A percentile compares a stretch with the other conserved stretches of the same genome.
Conservation (phyloP, 1,140 invertebrate genomes). For the Anthonomus grandis region DNA sequence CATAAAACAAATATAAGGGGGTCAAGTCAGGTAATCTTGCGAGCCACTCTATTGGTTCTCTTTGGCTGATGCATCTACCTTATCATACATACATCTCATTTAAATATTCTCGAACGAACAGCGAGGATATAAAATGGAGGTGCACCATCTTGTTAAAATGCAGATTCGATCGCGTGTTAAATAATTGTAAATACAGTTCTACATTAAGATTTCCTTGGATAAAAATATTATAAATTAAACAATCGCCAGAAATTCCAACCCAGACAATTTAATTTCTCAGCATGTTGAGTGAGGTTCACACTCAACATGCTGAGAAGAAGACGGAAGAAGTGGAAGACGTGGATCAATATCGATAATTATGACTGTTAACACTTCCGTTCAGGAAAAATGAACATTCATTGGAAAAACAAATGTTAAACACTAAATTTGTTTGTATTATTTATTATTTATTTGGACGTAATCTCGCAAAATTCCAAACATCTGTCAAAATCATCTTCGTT, state of each 20-base stretch:
- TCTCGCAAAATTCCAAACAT: conserved; percentile 16
- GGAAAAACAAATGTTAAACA: conserved; percentile 14
- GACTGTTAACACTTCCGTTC: conserved; percentile 6
- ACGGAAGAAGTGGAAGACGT: no score
- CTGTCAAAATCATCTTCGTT: conserved; percentile 19
- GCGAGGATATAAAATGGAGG: no score
- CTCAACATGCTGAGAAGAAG: no score
- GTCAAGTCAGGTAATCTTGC: no score
- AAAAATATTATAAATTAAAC: background rate
- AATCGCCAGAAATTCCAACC: background rate
- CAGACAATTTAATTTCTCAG: conserved; percentile 5
- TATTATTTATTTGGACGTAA: background rate
- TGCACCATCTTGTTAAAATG: no score
- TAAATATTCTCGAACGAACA: no score
- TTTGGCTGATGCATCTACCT: no score
- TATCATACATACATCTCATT: no score
- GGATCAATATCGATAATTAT: conserved; percentile 10
- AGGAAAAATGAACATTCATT: conserved; percentile 9
- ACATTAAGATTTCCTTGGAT: conserved; percentile 1
- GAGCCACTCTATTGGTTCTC: no score
- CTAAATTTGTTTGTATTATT: background rate
- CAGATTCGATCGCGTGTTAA: background rate
- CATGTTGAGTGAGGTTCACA: background rate
- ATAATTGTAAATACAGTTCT: background rate
- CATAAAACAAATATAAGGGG: no score